Conservation (phyloP, 2,113 vertebrate species). For the Coracopsis vasa region DNA sequence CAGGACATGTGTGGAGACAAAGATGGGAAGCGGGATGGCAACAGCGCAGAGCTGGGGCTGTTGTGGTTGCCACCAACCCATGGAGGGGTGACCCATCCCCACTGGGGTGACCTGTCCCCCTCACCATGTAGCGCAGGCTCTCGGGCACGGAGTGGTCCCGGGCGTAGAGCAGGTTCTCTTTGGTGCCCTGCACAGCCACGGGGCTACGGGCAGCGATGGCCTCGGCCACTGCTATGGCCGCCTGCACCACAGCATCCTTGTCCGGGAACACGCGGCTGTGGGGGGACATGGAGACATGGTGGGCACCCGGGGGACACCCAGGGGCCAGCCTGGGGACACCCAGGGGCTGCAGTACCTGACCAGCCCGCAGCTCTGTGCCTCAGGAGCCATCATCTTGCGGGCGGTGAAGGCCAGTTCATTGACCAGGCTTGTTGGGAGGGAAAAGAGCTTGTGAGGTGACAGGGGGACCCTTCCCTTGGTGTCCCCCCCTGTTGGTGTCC, state of each 20-base stretch:
- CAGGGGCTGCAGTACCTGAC: slow-evolving; percentile 77
- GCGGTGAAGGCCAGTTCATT: slow-evolving; percentile 86
- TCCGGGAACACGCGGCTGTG: slow-evolving; percentile 82
- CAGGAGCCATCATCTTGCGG: slow-evolving; percentile 86
- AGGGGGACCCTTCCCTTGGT: not conserved
- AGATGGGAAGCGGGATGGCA: not conserved
- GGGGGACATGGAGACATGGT: not conserved
- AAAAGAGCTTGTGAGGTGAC: not conserved
- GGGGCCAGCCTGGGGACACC: not conserved
- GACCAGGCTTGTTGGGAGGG: slow-evolving; percentile 73
- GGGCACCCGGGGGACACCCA: no score
- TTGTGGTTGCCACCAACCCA: not conserved
- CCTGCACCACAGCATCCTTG: slow-evolving; percentile 77
- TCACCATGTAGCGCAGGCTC: slow-evolving; percentile 76
- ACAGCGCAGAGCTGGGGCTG: not conserved
- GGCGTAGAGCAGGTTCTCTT: slow-evolving; percentile 86
- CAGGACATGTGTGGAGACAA: not conserved
- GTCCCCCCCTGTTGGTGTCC: not conserved
- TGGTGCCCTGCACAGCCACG: slow-evolving; percentile 86
- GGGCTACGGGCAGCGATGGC: slow-evolving; percentile 87
- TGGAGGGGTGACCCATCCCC: no score
- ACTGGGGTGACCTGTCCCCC: no score
- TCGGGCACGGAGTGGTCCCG: slow-evolving; percentile 83
- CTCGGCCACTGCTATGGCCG: slow-evolving; percentile 77
- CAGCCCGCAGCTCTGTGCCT: slow-evolving; percentile 84